Evolutionary conservation across 1,140 invertebrate species (phyloP).

Genomic region (Aphis craccivora): DNA sequence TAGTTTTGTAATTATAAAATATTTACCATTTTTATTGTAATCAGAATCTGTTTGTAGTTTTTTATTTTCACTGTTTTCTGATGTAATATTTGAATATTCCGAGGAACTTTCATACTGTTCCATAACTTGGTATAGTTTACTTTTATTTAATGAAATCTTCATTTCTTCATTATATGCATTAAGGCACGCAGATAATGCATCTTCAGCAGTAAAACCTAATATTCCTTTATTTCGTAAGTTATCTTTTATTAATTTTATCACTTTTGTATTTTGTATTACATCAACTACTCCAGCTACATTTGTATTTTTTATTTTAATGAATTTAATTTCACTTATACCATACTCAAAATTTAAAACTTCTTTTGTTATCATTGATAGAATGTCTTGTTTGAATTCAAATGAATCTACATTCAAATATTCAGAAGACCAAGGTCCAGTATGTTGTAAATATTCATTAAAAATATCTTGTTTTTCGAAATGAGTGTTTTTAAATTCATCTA

Average conservation of each 20-base stretch:
- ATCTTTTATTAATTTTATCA: not conserved
- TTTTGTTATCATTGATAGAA: slow-evolving; percentile 5
- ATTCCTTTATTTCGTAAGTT: slow-evolving; percentile 20
- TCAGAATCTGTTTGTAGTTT: not conserved
- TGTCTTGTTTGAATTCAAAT: not conserved
- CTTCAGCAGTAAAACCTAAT: slow-evolving; percentile 29
- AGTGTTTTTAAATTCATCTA: not conserved
- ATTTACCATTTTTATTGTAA: not conserved
- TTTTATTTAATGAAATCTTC: not conserved
- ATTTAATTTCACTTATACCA: slow-evolving; percentile 15
- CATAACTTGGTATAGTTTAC: not conserved
- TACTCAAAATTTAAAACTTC: slow-evolving; percentile 41
- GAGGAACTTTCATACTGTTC: not conserved
- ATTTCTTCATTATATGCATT: slow-evolving; percentile 39
- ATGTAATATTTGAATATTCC: not conserved
- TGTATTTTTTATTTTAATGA: slow-evolving; percentile 15
- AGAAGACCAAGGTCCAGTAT: slow-evolving; percentile 17
- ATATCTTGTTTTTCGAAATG: not conserved
- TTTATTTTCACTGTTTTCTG: not conserved
- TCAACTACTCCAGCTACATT: slow-evolving; percentile 36
- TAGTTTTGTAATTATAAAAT: not conserved
- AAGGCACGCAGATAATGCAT: not conserved
- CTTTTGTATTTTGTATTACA: not conserved
- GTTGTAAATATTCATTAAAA: slow-evolving; percentile 27
- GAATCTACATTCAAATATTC: slow-evolving; percentile 20